A percentile compares a stretch with the other conserved stretches of the same genome.
These are phyloP conservation scores for Dasypus novemcinctus DNA, from an alignment of 2,113 vertebrate species.

Conservation along the genomic window DNA sequence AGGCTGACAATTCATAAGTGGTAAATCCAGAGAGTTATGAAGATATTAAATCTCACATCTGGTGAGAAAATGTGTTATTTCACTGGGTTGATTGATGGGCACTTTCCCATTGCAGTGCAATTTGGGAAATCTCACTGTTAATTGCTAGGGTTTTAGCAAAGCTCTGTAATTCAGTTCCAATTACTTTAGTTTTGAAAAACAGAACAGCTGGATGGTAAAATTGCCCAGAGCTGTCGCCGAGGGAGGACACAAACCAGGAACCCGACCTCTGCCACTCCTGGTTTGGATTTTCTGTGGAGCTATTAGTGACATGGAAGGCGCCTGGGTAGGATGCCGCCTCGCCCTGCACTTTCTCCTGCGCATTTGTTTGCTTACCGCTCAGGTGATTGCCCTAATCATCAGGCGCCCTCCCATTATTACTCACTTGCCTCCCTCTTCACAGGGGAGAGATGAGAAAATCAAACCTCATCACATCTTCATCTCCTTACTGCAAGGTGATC, in stretches of 20 bases:
- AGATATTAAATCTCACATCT: constrained; percentile 81
- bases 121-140: constrained; percentile 74
- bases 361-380: background rate
- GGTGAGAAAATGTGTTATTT: constrained; percentile 79
- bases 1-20: constrained; percentile 74
- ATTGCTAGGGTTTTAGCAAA: constrained; percentile 78
- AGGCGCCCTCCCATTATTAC: background rate
- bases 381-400: background rate
- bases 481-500: background rate
- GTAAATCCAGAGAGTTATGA: constrained; percentile 79
- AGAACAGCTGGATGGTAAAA: constrained; percentile 78
- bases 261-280: constrained; percentile 42
- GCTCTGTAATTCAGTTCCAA: constrained; percentile 78
- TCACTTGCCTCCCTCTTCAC: constrained; percentile 11
- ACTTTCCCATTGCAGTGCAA: constrained; percentile 73
- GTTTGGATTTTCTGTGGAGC: constrained; percentile 53
- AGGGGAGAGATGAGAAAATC: background rate
- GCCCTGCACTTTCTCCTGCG: background rate
- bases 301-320: constrained; percentile 10
- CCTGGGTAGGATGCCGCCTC: background rate
- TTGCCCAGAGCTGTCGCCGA: constrained; percentile 69
- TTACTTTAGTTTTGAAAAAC: constrained; percentile 78
- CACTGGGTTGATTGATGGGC: constrained; percentile 75
- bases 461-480: constrained; percentile 10
- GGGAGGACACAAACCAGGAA: constrained; percentile 54